Base-by-base conservation (phyloP, 2,888 invertebrate genomes). In the Meiosimyza decipiens region DNA sequence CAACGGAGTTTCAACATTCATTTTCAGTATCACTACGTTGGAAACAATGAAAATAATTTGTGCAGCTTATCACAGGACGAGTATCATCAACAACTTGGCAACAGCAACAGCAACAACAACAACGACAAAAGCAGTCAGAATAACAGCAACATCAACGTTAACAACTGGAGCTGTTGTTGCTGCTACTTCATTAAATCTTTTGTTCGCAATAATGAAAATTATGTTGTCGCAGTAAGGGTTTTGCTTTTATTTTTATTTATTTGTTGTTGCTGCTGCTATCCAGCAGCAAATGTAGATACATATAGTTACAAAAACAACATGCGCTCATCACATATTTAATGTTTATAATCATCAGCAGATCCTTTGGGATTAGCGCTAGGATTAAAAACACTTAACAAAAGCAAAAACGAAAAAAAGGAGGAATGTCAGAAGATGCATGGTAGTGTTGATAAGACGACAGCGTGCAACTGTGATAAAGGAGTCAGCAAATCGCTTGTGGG, bases 161-260 rank as follows among this genome's bases (percentile, higher is more conserved):
- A 51, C 65, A 50, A 49, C 57, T 47, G 51, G 15, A 55, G 71
- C 52, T 73, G 71, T 69, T 62, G 57, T 52, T 71, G 60, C 68
- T 40, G 9, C 40, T 40, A 9, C 40, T 40, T 40, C 40, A 40
- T 40, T 40, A 40, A 40, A 40, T 40, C 40, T 40, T 40, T 40
- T 40, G 40, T 40, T 40, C 40, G 9, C 6, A 40, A 40, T 40
- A 40, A 40, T 40, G 40, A 40, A 40, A 40, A 40, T 40, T 40
- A 40, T 40, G 40, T 40, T 40, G 40, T 40, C 40, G 40, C 9
- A 40, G 40, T 40, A 6, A 40, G 40, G 4, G 9, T 9, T 40
- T 40, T 40, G 40, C 40, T 40, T 40, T 40, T 40, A 40, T 40
- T 40, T 40, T 18, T 28, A 6, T 54, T 16, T 47, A 54, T 47